A percentile compares a stretch with the other conserved stretches of the same genome.
phyloP scores from a whole-genome alignment of 1,140 invertebrate species.

The Diabrotica virgifera region DNA sequence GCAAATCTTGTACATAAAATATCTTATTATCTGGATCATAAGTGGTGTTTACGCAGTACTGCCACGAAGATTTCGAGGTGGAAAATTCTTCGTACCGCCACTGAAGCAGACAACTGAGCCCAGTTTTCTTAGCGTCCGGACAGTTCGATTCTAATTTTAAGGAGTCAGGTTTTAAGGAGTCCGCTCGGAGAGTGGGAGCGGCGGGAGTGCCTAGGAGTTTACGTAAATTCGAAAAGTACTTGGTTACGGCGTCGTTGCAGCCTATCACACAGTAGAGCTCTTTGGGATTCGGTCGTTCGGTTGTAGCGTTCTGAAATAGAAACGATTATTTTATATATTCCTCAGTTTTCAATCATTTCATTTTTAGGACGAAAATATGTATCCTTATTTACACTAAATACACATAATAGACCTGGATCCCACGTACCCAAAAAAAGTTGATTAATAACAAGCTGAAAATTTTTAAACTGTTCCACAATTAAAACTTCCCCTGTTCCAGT shows the following conservation, averaged over 20 bases:
- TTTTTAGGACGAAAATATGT: too few relatives aligned
- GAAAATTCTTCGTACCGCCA: slow-evolving; percentile 69
- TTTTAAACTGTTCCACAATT: too few relatives aligned
- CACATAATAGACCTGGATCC: too few relatives aligned
- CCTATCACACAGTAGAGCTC: slow-evolving; percentile 77
- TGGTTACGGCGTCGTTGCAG: slow-evolving; percentile 72
- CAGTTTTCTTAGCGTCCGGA: slow-evolving; percentile 50
- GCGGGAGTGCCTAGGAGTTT: slow-evolving; percentile 65
- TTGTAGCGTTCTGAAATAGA: slow-evolving; percentile 61
- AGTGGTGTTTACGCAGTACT: slow-evolving; percentile 67
- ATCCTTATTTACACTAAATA: too few relatives aligned
- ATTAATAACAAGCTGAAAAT: too few relatives aligned
- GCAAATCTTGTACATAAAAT: slow-evolving; percentile 68
- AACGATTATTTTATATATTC: neutral
- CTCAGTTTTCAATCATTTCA: neutral
- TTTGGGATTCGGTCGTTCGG: slow-evolving; percentile 62
- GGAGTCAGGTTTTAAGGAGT: slow-evolving; percentile 69
- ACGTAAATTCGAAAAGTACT: slow-evolving; percentile 70
- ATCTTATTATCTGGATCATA: slow-evolving; percentile 64
- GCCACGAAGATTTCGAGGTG: slow-evolving; percentile 66
- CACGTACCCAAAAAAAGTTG: too few relatives aligned
- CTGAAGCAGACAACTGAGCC: slow-evolving; percentile 69
- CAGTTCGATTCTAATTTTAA: slow-evolving; percentile 77
- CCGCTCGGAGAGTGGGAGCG: slow-evolving; percentile 72
- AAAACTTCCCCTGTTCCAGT: too few relatives aligned